Evolutionary conservation across 1,140 invertebrate species (phyloP).

Genomic region (Mercenaria mercenaria): DNA sequence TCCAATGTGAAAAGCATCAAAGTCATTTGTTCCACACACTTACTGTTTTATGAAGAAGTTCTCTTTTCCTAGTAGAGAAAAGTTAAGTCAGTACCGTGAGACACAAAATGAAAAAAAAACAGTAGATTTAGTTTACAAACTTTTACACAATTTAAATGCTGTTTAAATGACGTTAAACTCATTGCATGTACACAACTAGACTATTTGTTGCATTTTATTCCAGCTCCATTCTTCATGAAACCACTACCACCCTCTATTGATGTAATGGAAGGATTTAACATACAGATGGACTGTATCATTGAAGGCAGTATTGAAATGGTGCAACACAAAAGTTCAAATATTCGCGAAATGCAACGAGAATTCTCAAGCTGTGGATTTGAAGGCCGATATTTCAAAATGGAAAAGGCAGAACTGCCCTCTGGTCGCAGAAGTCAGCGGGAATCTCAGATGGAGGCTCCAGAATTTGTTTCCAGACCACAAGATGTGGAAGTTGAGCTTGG

Average conservation of each 20-base stretch:
- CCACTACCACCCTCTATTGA: slow-evolving; percentile 82
- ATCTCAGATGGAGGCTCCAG: slow-evolving; percentile 56
- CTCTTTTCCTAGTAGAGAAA: too few species aligned
- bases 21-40: too few species aligned
- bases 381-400: slow-evolving; percentile 77
- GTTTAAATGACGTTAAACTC: too few species aligned
- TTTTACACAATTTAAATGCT: too few species aligned
- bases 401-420: slow-evolving; percentile 17
- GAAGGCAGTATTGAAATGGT: slow-evolving; percentile 79
- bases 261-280: slow-evolving; percentile 81
- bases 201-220: slow-evolving; percentile 19
- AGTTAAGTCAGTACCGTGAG: too few species aligned
- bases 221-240: slow-evolving; percentile 85
- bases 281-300: slow-evolving; percentile 81
- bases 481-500: slow-evolving; percentile 74
- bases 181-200: too few species aligned
- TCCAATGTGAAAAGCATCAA: too few species aligned
- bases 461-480: slow-evolving; percentile 70
- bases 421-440: slow-evolving; percentile 18
- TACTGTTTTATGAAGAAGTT: too few species aligned
- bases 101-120: too few species aligned
- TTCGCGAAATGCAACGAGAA: slow-evolving; percentile 68
- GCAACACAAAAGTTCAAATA: slow-evolving; percentile 63
- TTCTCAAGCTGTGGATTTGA: slow-evolving; percentile 77
- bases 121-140: too few species aligned